phyloP scores from a whole-genome alignment of 2,888 invertebrate species.

The Hydrotaea cyrtoneurina region DNA sequence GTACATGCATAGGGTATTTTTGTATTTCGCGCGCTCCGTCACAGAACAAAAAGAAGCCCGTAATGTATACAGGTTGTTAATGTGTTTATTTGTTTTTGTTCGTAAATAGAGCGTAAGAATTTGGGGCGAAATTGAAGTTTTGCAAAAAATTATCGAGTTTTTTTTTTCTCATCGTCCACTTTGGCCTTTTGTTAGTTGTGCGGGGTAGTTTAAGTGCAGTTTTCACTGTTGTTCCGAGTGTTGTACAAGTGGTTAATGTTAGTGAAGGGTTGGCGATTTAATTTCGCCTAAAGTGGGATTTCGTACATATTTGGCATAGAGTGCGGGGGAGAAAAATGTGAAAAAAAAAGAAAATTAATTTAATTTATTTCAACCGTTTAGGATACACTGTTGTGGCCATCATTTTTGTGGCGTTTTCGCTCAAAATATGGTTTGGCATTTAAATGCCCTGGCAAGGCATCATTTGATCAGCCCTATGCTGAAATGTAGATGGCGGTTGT shows the following conservation, averaged over 20 bases:
- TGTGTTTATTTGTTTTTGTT: constrained; percentile 33
- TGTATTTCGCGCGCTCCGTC: background rate
- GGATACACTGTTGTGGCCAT: too few relatives aligned
- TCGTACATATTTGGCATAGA: too few relatives aligned
- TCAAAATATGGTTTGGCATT: too few relatives aligned
- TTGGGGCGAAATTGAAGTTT: background rate
- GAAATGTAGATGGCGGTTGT: too few relatives aligned
- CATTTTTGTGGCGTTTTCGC: too few relatives aligned
- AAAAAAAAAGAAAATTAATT: too few relatives aligned
- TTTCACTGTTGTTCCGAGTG: background rate
- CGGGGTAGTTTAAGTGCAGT: constrained; percentile 5
- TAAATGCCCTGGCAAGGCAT: too few relatives aligned
- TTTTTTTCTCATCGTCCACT: background rate
- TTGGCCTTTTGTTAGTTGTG: background rate
- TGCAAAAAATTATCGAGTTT: constrained; percentile 3
- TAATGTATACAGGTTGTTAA: constrained; percentile 29
- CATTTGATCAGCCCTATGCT: too few relatives aligned
- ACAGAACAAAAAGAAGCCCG: background rate
- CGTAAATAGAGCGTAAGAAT: background rate
- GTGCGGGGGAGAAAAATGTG: too few relatives aligned
- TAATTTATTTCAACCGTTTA: too few relatives aligned
- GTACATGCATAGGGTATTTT: background rate
- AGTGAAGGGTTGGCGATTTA: background rate
- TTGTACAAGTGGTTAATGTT: background rate
- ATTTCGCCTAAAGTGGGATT: background rate